Percentiles rank a stretch among this genome's conserved stretches.
These are phyloP conservation scores for Sitta europaea DNA, from an alignment of 2,113 vertebrate genomes.

Conservation along the genomic window DNA sequence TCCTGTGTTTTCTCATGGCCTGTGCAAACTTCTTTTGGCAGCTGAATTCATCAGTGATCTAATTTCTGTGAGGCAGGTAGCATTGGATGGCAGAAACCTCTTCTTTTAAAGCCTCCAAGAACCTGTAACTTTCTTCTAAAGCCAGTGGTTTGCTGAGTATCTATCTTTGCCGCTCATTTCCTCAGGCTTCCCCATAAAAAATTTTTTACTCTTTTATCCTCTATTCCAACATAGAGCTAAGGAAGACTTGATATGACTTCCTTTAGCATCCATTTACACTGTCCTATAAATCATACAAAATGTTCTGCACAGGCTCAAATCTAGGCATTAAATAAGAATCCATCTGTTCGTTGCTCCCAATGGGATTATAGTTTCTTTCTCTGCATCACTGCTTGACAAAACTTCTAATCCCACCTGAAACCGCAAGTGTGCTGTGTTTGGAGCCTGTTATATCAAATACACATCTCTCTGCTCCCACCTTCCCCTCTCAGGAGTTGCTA, in stretches of 20 bases:
- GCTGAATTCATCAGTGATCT: background rate
- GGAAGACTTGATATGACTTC: slow-evolving; percentile 23
- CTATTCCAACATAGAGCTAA: background rate
- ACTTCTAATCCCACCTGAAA: slow-evolving; percentile 19
- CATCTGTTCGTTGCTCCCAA: slow-evolving; percentile 10
- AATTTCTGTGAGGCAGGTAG: background rate
- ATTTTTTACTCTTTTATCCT: background rate
- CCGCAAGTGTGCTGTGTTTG: background rate
- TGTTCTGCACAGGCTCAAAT: slow-evolving; percentile 24
- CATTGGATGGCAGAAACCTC: background rate
- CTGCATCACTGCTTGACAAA: slow-evolving; percentile 1
- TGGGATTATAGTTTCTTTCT: slow-evolving; percentile 37
- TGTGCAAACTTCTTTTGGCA: background rate
- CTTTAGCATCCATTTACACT: slow-evolving; percentile 32
- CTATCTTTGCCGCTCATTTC: background rate
- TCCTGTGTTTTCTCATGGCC: background rate
- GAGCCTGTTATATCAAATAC: background rate
- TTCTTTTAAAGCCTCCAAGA: background rate
- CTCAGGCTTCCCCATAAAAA: background rate
- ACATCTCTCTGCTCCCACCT: background rate
- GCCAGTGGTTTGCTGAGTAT: background rate
- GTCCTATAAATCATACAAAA: slow-evolving; percentile 35
- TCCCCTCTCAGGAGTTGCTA: background rate
- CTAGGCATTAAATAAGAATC: slow-evolving; percentile 21
- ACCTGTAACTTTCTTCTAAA: background rate